Conservation (phyloP, 2,888 invertebrate genomes). For the Dione juno region DNA sequence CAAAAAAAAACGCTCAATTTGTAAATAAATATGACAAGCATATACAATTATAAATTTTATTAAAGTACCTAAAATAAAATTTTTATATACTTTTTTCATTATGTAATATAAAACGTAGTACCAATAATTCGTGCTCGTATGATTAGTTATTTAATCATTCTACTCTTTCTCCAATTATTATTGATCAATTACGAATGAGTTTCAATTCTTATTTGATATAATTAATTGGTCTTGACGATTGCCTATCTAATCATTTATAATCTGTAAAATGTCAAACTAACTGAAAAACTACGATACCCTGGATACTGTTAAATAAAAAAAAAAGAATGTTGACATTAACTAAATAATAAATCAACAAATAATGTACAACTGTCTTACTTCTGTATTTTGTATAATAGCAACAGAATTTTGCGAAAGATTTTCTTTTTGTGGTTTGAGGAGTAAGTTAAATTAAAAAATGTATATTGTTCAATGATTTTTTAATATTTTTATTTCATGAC, state of each 20-base stretch:
- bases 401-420: conserved; percentile 94
- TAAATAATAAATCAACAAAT: conserved; percentile 47
- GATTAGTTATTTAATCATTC: too few relatives aligned
- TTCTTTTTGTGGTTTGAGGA: conserved; percentile 91
- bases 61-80: too few relatives aligned
- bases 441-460: conserved; percentile 73
- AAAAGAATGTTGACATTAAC: neutral
- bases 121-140: too few relatives aligned
- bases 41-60: too few relatives aligned
- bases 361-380: conserved; percentile 82
- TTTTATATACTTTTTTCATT: too few relatives aligned
- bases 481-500: neutral
- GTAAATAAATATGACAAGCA: too few relatives aligned
- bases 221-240: neutral
- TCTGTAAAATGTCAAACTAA: neutral
- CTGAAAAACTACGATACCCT: neutral
- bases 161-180: too few relatives aligned
- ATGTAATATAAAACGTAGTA: too few relatives aligned
- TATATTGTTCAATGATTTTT: too few relatives aligned
- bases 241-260: conserved; percentile 2
- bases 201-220: too few relatives aligned
- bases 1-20: too few relatives aligned
- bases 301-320: neutral
- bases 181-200: too few relatives aligned
- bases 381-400: conserved; percentile 91